Evolutionary conservation across 2,888 invertebrate genomes (phyloP), one percentile per base, ranked within the genome.

Genomic region (Chloroclysta siterata): DNA sequence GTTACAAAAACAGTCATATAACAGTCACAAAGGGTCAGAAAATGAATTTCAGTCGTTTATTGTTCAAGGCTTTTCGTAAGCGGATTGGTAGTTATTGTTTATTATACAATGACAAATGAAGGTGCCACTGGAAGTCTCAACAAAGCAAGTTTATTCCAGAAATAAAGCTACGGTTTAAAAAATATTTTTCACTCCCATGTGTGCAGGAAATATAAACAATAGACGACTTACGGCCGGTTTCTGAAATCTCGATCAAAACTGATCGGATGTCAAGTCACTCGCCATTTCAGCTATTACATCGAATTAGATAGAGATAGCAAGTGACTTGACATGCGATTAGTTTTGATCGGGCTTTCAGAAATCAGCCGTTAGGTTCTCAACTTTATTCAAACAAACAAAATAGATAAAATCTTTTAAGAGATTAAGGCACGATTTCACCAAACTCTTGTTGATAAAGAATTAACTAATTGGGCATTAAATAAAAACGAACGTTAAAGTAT

Each of bases 71-170:
- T 55, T 15, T 42, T 5, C 28, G 13, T 60, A 60, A 60, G 50
- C 42, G 60, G 60, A 60, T 60, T 41, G 36, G 17, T 33, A 42
- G 54, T 28, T 53, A 54, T 55, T 51, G 50, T 60, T 36, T 44
- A 28, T 28, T 48, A 8, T 54, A 44, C 22, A 17, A 41, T 14
- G 41, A 14, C 48, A 28, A 48, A 15, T 41, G 41, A 48, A 28
- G 55, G 55, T 56, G 55, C 33, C 22, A 6, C 8, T 17, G 48
- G 28, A 48, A 14, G 17, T 54, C 17, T 56, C 39, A 36, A 39
- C 55, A 56, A 48, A 48, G 14, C 22, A 48, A 4, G 47, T 29
- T 29, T 44, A 53, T 29, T 13, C 15, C 39, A 39, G 39, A 46
- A n/a, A 53, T 17, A 36, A 46, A 28, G 10, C 28, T 39, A 17